Conservation (phyloP, 1,140 invertebrate species). For the Sweltsa coloradensis region DNA sequence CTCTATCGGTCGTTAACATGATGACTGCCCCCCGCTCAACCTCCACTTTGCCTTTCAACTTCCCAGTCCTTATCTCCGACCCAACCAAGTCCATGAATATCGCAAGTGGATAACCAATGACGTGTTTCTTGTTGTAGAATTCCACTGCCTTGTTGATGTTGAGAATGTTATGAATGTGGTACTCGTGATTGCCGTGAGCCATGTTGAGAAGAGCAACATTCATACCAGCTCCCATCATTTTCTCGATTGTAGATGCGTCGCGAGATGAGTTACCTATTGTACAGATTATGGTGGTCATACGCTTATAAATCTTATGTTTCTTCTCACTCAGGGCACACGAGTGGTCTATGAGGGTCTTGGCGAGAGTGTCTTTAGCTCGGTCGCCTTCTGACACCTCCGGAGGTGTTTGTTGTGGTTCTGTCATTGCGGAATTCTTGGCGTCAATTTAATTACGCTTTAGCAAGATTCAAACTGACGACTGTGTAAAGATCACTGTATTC, state of each 20-base stretch:
- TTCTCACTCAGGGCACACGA: no score
- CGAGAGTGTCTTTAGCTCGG: no score
- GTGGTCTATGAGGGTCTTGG: no score
- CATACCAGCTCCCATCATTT: slow-evolving; percentile 98
- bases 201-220: slow-evolving; percentile 97
- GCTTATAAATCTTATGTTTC: no score
- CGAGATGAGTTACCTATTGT: no score
- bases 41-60: slow-evolving; percentile 54
- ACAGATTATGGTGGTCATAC: no score
- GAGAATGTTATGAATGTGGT: slow-evolving; percentile 80
- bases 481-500: no score
- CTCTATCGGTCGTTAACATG: slow-evolving; percentile 43
- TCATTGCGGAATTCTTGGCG: no score
- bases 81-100: slow-evolving; percentile 96
- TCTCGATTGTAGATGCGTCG: slow-evolving; percentile 68
- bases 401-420: no score
- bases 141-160: slow-evolving; percentile 78
- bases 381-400: no score
- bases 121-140: slow-evolving; percentile 60
- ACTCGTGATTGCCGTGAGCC: slow-evolving; percentile 94
- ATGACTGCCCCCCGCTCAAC: slow-evolving; percentile 39
- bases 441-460: no score
- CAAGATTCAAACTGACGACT: no score
- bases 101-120: slow-evolving; percentile 72
- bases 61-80: slow-evolving; percentile 92